phyloP scores from a whole-genome alignment of 2,113 vertebrate genomes.

The Bombycilla garrulus region DNA sequence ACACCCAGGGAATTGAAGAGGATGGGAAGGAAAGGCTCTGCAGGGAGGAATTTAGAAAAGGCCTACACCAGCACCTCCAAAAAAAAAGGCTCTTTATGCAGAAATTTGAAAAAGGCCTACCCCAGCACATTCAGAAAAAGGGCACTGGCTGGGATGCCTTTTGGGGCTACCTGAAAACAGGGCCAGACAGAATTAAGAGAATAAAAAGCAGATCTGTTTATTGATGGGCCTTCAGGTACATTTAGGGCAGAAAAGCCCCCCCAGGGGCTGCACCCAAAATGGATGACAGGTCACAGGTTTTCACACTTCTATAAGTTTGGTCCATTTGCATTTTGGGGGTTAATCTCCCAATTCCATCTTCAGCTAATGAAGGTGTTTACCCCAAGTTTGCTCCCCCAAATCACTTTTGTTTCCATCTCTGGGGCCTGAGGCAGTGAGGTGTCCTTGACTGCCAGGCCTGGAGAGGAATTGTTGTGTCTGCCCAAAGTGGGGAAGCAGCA shows the following conservation, averaged over 20 bases:
- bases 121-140: too few species aligned
- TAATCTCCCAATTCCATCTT: background rate
- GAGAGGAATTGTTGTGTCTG: background rate
- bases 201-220: background rate
- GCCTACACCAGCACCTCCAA: slow-evolving; percentile 70
- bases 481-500: background rate
- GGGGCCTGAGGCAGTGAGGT: background rate
- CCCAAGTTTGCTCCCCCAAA: background rate
- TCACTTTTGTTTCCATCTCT: background rate
- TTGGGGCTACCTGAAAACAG: background rate
- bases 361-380: background rate
- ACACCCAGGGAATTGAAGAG: too few species aligned
- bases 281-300: background rate
- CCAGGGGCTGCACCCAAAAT: background rate
- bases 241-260: background rate
- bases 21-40: background rate
- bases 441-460: background rate
- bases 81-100: too few species aligned
- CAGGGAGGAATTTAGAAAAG: background rate
- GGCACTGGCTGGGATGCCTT: slow-evolving; percentile 71
- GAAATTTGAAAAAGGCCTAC: slow-evolving; percentile 82
- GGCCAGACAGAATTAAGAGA: background rate
- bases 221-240: too few species aligned
- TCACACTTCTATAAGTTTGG: background rate
- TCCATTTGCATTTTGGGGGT: background rate